A percentile compares a stretch with the other conserved stretches of the same genome.
Evolutionary conservation across 2,797 vertebrate genomes (phyloP).

Genomic region (Urophycis tenuis): DNA sequence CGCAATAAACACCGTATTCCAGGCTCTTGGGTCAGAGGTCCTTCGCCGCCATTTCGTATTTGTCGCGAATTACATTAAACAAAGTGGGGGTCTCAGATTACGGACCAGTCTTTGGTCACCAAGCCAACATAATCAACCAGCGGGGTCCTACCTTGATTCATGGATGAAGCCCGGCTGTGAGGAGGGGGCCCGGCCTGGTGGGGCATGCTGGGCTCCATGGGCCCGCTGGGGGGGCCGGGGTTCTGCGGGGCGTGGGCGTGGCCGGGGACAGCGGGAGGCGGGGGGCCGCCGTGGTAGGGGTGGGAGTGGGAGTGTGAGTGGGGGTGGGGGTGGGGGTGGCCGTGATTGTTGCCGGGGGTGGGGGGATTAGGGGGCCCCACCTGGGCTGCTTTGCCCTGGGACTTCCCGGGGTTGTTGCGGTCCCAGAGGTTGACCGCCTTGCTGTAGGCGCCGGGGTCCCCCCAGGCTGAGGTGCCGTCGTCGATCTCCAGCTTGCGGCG

Average conservation of each 20-base stretch:
- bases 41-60: background rate
- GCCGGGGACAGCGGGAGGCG: constrained; percentile 63
- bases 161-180: constrained; percentile 72
- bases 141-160: constrained; percentile 77
- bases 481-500: constrained; percentile 97
- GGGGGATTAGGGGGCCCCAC: constrained; percentile 70
- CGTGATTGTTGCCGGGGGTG: constrained; percentile 61
- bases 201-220: constrained; percentile 70
- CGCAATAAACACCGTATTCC: too few relatives aligned
- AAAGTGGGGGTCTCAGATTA: background rate
- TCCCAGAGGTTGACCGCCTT: constrained; percentile 97
- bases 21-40: too few relatives aligned
- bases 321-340: constrained; percentile 64
- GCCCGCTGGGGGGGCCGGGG: constrained; percentile 53
- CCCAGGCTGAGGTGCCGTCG: constrained; percentile 96
- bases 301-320: constrained; percentile 69
- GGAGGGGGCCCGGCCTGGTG: constrained; percentile 83
- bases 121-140: background rate
- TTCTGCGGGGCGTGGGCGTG: constrained; percentile 59
- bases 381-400: constrained; percentile 62
- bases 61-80: too few relatives aligned
- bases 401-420: constrained; percentile 83
- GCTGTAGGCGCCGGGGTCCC: constrained; percentile 87
- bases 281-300: constrained; percentile 57
- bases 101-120: background rate